Percentiles rank a stretch among this genome's conserved stretches.
phyloP scores from a whole-genome alignment of 1,140 invertebrate genomes.

The Proctacanthus coquilletti region DNA sequence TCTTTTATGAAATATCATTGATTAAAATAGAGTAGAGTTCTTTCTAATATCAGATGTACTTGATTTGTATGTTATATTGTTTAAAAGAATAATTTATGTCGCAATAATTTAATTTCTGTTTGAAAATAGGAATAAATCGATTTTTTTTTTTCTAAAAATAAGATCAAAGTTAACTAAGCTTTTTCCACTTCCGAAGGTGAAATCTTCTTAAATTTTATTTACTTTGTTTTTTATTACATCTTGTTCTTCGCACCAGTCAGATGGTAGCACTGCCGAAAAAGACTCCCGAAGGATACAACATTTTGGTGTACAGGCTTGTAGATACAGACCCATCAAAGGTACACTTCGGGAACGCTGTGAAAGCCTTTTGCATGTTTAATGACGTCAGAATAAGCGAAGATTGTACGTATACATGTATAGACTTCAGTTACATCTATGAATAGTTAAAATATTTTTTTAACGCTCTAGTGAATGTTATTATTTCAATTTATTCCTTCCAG shows the following conservation, averaged over 20 bases:
- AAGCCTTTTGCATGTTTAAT: conserved; percentile 48
- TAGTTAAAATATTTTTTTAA: not conserved
- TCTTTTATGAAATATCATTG: no score
- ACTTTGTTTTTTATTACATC: not conserved
- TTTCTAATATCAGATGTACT: no score
- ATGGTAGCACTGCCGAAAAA: conserved; percentile 36
- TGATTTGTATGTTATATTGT: no score
- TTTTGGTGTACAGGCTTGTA: conserved; percentile 39
- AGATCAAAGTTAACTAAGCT: no score
- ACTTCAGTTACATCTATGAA: not conserved
- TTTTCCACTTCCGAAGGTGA: no score
- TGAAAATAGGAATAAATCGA: no score
- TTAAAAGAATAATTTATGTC: no score
- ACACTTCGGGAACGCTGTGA: conserved; percentile 40
- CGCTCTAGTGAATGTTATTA: not conserved
- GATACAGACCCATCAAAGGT: conserved; percentile 43
- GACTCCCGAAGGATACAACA: conserved; percentile 41
- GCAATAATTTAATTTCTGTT: no score
- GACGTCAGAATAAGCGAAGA: conserved; percentile 44
- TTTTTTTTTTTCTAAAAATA: no score
- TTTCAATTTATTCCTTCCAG: no score
- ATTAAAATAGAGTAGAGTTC: no score
- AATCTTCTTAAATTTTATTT: not conserved
- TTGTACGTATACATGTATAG: conserved; percentile 13
- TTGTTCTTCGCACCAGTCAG: conserved; percentile 30